Base-by-base conservation (phyloP, 2,888 invertebrate species). In the Plagiodera versicolora region DNA sequence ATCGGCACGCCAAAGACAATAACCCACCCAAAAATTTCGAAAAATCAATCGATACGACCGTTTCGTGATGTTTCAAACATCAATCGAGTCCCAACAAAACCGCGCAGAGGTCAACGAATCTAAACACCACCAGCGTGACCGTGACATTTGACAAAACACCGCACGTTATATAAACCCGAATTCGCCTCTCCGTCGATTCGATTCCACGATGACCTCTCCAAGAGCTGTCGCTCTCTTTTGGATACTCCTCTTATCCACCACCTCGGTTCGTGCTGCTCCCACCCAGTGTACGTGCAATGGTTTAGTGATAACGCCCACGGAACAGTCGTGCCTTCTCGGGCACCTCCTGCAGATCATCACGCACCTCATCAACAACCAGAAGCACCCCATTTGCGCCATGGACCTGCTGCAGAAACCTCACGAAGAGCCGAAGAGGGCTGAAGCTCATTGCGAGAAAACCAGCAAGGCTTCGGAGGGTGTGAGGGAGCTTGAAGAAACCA, bases 311-410 rank as follows among this genome's bases (percentile, higher is more conserved):
- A 55, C 62, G 1, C 67, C 71, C 6, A 61, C 70, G 2, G 69
- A 74, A 46, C 65, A 74, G 54, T 73, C 73, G 0, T 75, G 74
- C 54, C 64, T 75, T 11, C 57, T 75, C 32, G 72, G 71, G 5
- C 74, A 74, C 56, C 63, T 75, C 45, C 53, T 74, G 10, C 69
- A 74, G 47, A 67, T 74, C n/a, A 61, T 75, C 39, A 68, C 70
- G 4, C 70, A 74, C 39, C 60, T 75, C 14, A 62, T 74, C 5
- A 64, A 71, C 50, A 71, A 69, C 52, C 70, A 70, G 49, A 35
- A 58, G 19, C 11, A 56, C 16, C 65, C 67, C 0, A 48, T 61
- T 10, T 64, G 62, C 47, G 47, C 63, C 32, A 50, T 63, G 51
- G 51, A 55, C n/a, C 55, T 60, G 50, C 46, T 56, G 3, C 18